Evolutionary conservation across 2,113 vertebrate genomes (phyloP).

Genomic region (Oreochromis niloticus): DNA sequence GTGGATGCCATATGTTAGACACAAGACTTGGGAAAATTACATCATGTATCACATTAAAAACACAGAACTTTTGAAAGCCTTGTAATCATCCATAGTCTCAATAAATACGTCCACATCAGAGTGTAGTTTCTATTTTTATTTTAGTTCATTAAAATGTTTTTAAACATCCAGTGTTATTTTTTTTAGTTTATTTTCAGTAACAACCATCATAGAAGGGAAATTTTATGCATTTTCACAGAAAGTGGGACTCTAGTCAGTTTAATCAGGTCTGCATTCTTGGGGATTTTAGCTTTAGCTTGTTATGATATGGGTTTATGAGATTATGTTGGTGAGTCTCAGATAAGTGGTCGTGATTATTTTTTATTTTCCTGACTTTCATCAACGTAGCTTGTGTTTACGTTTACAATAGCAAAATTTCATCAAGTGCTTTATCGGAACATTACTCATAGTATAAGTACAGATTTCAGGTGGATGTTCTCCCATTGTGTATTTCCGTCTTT

Average conservation of each 20-base stretch:
- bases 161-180: neutral
- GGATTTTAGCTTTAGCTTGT: neutral
- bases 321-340: neutral
- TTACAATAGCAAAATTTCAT: accelerated
- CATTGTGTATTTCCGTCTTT: neutral
- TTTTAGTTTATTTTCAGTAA: neutral
- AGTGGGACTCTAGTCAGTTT: neutral
- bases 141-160: neutral
- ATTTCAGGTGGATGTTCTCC: neutral
- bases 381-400: neutral
- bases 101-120: accelerated
- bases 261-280: neutral
- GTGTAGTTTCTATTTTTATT: neutral
- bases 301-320: neutral
- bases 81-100: accelerated
- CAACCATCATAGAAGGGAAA: neutral
- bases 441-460: neutral
- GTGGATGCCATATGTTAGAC: neutral
- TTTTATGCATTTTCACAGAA: neutral
- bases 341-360: neutral
- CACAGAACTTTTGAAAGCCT: neutral
- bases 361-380: neutral
- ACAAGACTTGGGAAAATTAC: neutral
- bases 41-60: neutral
- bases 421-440: neutral